These are phyloP conservation scores for Turdus rufiventris DNA, from an alignment of 2,113 vertebrate species.

Conservation along the genomic window DNA sequence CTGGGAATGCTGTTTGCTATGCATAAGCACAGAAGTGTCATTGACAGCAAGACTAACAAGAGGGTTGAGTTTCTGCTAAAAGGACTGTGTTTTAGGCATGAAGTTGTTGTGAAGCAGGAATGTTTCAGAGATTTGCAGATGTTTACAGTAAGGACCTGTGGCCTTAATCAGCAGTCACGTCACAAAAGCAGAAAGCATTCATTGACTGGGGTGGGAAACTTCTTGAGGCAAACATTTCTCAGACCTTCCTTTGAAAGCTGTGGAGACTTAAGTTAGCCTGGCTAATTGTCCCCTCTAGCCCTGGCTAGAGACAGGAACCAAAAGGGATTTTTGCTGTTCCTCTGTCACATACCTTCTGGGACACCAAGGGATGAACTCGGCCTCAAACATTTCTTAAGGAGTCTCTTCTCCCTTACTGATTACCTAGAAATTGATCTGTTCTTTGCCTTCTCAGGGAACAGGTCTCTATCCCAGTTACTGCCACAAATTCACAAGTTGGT, in stretches of 20 bases:
- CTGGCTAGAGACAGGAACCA: neutral
- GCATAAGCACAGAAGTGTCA: neutral
- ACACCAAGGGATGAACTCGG: neutral
- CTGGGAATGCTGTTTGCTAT: neutral
- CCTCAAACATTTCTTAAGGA: neutral
- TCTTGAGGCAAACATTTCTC: neutral
- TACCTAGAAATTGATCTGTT: neutral
- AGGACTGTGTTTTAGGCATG: neutral
- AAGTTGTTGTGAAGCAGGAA: neutral
- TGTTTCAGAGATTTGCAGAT: neutral
- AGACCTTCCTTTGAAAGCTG: neutral
- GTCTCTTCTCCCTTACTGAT: neutral
- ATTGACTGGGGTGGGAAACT: neutral
- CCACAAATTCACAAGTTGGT: neutral
- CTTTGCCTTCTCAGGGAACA: neutral
- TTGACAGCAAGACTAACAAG: neutral
- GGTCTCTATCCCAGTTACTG: neutral
- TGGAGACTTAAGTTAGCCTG: neutral
- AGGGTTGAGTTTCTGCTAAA: neutral
- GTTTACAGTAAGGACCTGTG: neutral
- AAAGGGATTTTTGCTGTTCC: neutral
- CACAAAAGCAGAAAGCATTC: neutral
- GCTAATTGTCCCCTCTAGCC: accelerated
- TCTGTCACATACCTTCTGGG: neutral
- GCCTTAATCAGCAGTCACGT: neutral